Conservation (phyloP, 2,797 vertebrate species). For the Brachymystax lenok region DNA sequence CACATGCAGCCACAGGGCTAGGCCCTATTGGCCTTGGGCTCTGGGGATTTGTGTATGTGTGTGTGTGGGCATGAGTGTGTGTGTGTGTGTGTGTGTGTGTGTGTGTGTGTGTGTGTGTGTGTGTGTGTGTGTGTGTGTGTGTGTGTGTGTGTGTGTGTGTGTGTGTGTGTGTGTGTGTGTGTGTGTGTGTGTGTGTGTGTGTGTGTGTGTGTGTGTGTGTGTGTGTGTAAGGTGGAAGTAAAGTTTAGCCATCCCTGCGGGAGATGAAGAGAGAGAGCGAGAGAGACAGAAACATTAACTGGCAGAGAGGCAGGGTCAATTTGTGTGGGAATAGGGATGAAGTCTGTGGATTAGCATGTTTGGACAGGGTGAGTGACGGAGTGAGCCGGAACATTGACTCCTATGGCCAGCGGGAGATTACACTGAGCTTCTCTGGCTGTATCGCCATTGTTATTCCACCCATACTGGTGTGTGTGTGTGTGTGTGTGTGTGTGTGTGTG, state of each 20-base stretch:
- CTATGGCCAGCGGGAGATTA: slow-evolving; percentile 15
- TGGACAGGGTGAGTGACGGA: slow-evolving; percentile 63
- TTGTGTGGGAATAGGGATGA: slow-evolving; percentile 63
- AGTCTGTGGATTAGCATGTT: slow-evolving; percentile 74
- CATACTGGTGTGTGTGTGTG: neutral
- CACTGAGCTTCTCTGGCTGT: neutral
- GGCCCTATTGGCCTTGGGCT: slow-evolving; percentile 8
- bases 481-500: neutral
- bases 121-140: neutral
- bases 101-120: neutral
- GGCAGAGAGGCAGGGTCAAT: slow-evolving; percentile 19
- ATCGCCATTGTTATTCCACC: neutral
- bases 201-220: neutral
- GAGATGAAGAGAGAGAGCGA: slow-evolving; percentile 17
- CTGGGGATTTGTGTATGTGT: slow-evolving; percentile 20
- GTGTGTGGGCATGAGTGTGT: neutral
- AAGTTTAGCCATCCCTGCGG: slow-evolving; percentile 6
- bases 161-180: neutral
- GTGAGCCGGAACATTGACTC: slow-evolving; percentile 56
- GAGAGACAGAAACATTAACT: slow-evolving; percentile 12
- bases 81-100: neutral
- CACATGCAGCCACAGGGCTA: neutral
- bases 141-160: neutral
- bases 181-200: neutral
- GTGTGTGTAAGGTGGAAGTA: slow-evolving; percentile 2